Evolutionary conservation across 2,113 vertebrate species (phyloP), one percentile per base, ranked within the genome.

Genomic region (Amphiprion ocellaris): DNA sequence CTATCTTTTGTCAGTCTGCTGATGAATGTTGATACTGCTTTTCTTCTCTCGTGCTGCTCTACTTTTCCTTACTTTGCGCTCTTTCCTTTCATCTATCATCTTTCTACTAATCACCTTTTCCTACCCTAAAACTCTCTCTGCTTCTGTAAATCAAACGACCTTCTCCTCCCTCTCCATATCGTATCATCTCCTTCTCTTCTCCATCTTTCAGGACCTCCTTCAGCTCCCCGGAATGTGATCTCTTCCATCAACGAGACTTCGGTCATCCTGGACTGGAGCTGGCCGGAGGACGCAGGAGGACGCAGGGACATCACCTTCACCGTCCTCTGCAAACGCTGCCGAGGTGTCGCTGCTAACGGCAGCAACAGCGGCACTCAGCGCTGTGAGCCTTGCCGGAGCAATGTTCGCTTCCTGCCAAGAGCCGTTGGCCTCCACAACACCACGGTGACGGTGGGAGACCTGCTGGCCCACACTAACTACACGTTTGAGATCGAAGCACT

Each of bases 191-290:
- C 30, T 19, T 54, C 10, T 77, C 10, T 24, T n/a, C 14, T 62
- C 55, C 65, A 16, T 74, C 53, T 30, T 21, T 0, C 90, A 99
- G 98, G 97, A 80, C 97, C 97, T 6, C 98, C 98, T 0, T 96
- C 98, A 19, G 95, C 96, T 85, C 98, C 98, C 1, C 94, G 97
- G 58, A 99, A 99, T 3, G 97, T 99, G 79, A 99, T 99, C 92
- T 99, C 98, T 14, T 97, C 97, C 91, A 99, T 99, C 92, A 99
- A 99, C 0, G 98, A 99, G 92, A 99, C 98, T 0, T 99, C 98
- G 0, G 98, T 99, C 2, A 99, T 99, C 91, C 95, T 99, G 87
- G 98, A 99, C 79, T 99, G 98, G 98, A 97, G 94, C 88, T 99
- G 97, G 97, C 98, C 98, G 0, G 96, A 96, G 84, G 97, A 99